Percentiles rank a stretch among this genome's conserved stretches.
These are phyloP conservation scores for Dendrolimus houi DNA, from an alignment of 2,888 invertebrate species.

Conservation along the genomic window DNA sequence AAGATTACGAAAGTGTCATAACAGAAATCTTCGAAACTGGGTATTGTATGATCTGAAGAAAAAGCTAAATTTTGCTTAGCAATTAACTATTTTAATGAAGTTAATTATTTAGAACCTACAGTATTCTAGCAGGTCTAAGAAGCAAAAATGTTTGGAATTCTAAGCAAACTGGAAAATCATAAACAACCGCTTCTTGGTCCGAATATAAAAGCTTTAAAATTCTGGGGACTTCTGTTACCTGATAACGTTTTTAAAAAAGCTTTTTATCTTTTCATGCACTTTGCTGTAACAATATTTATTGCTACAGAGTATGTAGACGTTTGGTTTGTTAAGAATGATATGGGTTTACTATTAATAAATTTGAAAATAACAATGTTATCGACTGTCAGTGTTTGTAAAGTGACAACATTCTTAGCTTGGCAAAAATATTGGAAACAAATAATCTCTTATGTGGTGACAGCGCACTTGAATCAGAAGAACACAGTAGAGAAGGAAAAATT, in stretches of 20 bases:
- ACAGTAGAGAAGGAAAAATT: slow-evolving; percentile 25
- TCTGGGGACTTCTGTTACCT: slow-evolving; percentile 60
- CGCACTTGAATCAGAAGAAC: slow-evolving; percentile 38
- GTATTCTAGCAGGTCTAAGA: neutral
- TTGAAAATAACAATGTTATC: slow-evolving; percentile 58
- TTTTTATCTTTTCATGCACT: slow-evolving; percentile 46
- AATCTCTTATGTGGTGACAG: slow-evolving; percentile 46
- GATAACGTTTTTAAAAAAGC: slow-evolving; percentile 24
- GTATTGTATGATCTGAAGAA: too few species aligned
- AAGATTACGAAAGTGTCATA: too few species aligned
- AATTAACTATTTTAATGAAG: too few species aligned
- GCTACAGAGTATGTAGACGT: slow-evolving; percentile 53
- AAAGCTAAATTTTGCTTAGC: too few species aligned
- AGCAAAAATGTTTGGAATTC: slow-evolving; percentile 13
- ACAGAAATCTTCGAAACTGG: too few species aligned
- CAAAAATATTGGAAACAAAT: slow-evolving; percentile 47
- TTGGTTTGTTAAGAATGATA: slow-evolving; percentile 50
- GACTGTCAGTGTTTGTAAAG: slow-evolving; percentile 48
- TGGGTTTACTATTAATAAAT: slow-evolving; percentile 49
- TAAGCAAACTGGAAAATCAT: slow-evolving; percentile 47
- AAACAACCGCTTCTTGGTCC: slow-evolving; percentile 51
- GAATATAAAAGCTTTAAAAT: slow-evolving; percentile 47
- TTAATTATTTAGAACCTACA: too few species aligned
- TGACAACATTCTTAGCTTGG: slow-evolving; percentile 44
- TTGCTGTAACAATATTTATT: slow-evolving; percentile 41